Evolutionary conservation across 1,140 invertebrate species (phyloP).

Genomic region (Pogonomyrmex barbatus): DNA sequence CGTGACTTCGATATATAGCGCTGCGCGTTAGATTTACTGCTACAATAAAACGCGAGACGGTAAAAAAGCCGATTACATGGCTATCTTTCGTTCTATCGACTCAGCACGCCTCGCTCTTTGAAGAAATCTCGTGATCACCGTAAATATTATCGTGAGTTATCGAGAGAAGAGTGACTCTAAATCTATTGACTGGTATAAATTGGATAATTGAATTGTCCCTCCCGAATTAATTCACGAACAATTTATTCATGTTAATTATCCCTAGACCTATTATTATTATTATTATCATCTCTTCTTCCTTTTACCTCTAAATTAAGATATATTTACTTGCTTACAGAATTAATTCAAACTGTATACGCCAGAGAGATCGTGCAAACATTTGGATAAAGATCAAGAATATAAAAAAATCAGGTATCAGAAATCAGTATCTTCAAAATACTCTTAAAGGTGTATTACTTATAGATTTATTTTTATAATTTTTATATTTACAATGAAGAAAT

Average conservation of each 20-base stretch:
- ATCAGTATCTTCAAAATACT: too few species aligned
- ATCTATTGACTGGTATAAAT: conserved; percentile 13
- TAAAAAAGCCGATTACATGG: conserved; percentile 23
- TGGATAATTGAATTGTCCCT: conserved; percentile 12
- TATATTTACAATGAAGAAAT: too few species aligned
- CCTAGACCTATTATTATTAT: not conserved
- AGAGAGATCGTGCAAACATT: not conserved
- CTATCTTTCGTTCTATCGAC: conserved; percentile 28
- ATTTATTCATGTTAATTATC: conserved; percentile 11
- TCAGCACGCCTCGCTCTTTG: not conserved
- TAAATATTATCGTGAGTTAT: not conserved
- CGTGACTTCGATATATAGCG: not conserved
- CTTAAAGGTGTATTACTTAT: too few species aligned
- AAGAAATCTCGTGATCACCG: not conserved
- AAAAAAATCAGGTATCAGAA: not conserved
- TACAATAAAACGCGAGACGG: conserved; percentile 36
- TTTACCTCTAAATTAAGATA: not conserved
- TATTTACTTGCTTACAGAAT: not conserved
- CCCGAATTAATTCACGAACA: not conserved
- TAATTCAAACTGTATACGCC: not conserved
- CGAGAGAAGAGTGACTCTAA: not conserved
- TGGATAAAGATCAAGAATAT: not conserved
- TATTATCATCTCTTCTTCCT: not conserved
- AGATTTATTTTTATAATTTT: too few species aligned
- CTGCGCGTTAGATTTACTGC: conserved; percentile 33